These are phyloP conservation scores for Bolborhynchus lineola DNA, from an alignment of 2,113 vertebrate genomes.

Conservation along the genomic window DNA sequence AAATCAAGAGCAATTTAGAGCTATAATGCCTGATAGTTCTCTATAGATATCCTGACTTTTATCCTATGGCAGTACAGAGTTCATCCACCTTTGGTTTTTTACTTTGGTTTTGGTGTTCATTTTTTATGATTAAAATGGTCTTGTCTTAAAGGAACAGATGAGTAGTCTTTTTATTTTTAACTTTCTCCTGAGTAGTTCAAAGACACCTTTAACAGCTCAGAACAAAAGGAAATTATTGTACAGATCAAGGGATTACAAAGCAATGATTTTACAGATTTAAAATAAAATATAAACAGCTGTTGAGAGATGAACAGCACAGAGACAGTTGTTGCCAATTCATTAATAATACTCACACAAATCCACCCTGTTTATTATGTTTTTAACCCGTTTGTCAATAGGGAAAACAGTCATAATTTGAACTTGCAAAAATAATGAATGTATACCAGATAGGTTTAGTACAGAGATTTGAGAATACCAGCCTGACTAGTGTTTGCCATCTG, in stretches of 20 bases:
- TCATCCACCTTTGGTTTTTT: conserved; percentile 68
- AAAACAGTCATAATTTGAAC: conserved; percentile 49
- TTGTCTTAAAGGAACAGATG: conserved; percentile 69
- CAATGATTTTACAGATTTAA: conserved; percentile 75
- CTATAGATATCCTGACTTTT: conserved; percentile 51
- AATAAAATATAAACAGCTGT: conserved; percentile 79
- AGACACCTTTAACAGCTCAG: conserved; percentile 65
- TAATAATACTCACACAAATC: conserved; percentile 70
- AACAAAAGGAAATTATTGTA: conserved; percentile 78
- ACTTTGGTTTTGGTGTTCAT: conserved; percentile 72
- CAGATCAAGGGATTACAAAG: conserved; percentile 72
- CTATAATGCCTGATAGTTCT: conserved; percentile 68
- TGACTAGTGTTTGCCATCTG: conserved; percentile 63
- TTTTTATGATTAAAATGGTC: conserved; percentile 73
- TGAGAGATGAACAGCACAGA: conserved; percentile 50
- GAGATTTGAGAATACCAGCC: conserved; percentile 46
- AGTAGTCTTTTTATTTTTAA: conserved; percentile 31
- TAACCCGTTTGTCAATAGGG: conserved; percentile 55
- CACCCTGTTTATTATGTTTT: conserved; percentile 52
- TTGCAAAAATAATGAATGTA: conserved; percentile 60
- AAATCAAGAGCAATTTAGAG: conserved; percentile 67
- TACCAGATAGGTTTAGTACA: conserved; percentile 39
- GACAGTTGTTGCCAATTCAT: conserved; percentile 70
- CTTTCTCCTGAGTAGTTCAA: conserved; percentile 65
- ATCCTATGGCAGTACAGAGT: conserved; percentile 47